Evolutionary conservation across 1,140 invertebrate species (phyloP).

Genomic region (Meteorus sp.): DNA sequence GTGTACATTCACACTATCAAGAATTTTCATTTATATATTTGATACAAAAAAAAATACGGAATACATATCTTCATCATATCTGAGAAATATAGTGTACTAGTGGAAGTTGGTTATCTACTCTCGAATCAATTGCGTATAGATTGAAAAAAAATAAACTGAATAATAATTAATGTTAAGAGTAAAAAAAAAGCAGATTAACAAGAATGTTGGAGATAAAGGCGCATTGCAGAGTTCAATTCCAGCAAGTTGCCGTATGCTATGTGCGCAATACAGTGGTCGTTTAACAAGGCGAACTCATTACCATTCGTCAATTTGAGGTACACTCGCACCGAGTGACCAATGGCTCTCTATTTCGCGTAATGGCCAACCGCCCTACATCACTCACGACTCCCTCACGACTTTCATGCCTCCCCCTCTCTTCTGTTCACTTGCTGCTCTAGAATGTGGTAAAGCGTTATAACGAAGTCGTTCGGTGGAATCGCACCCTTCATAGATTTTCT

Average conservation of each 20-base stretch:
- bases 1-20: conserved; percentile 33
- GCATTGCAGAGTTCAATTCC: conserved; percentile 41
- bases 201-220: conserved; percentile 14
- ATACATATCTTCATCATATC: too few relatives aligned
- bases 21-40: conserved; percentile 23
- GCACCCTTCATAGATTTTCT: not conserved
- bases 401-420: conserved; percentile 10
- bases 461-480: not conserved
- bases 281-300: conserved; percentile 60
- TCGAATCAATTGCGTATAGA: too few relatives aligned
- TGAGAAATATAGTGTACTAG: too few relatives aligned
- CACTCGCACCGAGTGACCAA: conserved; percentile 57
- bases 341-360: conserved; percentile 58
- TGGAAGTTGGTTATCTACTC: too few relatives aligned
- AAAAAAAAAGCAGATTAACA: not conserved
- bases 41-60: too few relatives aligned
- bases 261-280: too few relatives aligned
- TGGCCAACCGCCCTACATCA: conserved; percentile 56
- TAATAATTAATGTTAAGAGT: conserved; percentile 11
- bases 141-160: too few relatives aligned
- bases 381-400: conserved; percentile 42
- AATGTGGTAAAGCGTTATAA: conserved; percentile 16
- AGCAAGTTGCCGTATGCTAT: conserved; percentile 33
- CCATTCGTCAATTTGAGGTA: conserved; percentile 61
- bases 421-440: conserved; percentile 1